These are phyloP conservation scores for Nothura maculosa DNA, from an alignment of 2,797 vertebrate species.

Conservation along the genomic window DNA sequence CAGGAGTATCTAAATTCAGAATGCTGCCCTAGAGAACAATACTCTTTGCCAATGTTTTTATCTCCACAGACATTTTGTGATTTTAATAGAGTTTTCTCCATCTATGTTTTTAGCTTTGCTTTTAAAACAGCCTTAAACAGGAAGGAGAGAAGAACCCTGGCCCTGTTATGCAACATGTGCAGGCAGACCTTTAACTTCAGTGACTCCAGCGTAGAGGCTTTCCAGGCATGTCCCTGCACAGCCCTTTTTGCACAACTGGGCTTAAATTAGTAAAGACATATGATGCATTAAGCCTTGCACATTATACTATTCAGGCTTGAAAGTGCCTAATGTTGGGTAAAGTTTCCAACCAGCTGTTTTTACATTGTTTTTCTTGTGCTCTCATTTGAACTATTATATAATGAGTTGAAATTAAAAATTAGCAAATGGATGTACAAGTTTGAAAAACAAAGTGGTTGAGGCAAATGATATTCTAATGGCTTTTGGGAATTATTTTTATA, in stretches of 20 bases:
- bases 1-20: neutral
- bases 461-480: neutral
- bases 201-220: neutral
- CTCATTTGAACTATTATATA: constrained; percentile 44
- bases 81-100: neutral
- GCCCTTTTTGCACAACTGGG: constrained; percentile 44
- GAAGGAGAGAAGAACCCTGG: constrained; percentile 4
- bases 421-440: neutral
- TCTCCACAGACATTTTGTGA: neutral
- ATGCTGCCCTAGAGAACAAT: neutral
- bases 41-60: neutral
- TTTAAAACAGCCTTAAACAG: constrained; percentile 35
- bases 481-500: neutral
- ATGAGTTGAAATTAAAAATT: constrained; percentile 47
- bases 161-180: neutral
- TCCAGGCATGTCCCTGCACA: neutral
- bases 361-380: constrained; percentile 4
- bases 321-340: constrained; percentile 47
- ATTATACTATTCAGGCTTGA: constrained; percentile 17
- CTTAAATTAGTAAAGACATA: constrained; percentile 59
- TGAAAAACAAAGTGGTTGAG: neutral
- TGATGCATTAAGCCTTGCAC: constrained; percentile 41
- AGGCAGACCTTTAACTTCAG: constrained; percentile 1
- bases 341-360: constrained; percentile 59
- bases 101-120: neutral